These are phyloP conservation scores for Ptilorrhoa leucosticta DNA, from an alignment of 2,113 vertebrate species.

Conservation along the genomic window DNA sequence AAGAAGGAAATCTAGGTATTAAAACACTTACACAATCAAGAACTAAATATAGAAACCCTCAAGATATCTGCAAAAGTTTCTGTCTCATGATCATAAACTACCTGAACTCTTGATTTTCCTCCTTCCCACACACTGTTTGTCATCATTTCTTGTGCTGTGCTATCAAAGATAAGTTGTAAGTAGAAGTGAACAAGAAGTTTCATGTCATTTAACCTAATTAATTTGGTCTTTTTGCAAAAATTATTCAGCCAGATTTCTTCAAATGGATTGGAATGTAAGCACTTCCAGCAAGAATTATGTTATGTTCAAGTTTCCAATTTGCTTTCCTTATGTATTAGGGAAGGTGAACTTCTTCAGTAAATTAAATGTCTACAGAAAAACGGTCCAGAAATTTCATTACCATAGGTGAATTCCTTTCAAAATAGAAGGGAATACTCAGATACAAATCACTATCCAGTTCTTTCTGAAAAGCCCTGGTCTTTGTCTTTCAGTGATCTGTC, in stretches of 20 bases:
- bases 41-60: constrained; percentile 19
- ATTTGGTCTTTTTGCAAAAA: background rate
- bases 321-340: background rate
- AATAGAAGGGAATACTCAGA: background rate
- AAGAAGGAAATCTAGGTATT: constrained; percentile 7
- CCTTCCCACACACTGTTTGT: background rate
- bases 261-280: background rate
- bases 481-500: background rate
- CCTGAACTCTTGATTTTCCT: constrained; percentile 2
- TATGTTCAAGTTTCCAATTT: background rate
- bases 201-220: constrained; percentile 7
- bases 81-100: background rate
- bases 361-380: background rate
- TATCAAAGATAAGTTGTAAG: background rate
- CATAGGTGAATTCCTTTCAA: background rate
- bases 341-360: background rate
- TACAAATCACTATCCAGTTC: background rate
- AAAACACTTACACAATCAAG: background rate
- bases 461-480: background rate
- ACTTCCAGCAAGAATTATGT: background rate
- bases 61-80: background rate
- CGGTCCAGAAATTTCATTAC: background rate
- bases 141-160: background rate
- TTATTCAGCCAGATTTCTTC: background rate
- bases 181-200: background rate